Evolutionary conservation across 2,888 invertebrate genomes (phyloP).

Genomic region (Lucinisca nassula): DNA sequence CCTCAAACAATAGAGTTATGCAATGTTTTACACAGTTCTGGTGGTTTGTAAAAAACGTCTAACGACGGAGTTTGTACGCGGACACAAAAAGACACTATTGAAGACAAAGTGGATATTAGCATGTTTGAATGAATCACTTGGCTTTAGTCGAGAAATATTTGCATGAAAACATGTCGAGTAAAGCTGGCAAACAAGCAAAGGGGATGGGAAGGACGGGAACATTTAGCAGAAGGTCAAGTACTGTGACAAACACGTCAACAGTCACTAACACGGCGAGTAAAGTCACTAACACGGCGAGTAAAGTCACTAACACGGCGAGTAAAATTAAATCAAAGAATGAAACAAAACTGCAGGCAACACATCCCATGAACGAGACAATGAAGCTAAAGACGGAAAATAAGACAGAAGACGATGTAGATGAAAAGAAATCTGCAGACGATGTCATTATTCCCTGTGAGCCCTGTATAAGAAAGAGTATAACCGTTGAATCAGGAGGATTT

Average conservation of each 20-base stretch:
- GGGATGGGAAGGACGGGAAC: not conserved
- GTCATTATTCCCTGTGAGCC: not conserved
- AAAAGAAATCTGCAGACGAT: not conserved
- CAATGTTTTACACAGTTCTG: too few relatives aligned
- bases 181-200: not conserved
- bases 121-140: too few relatives aligned
- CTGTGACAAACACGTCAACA: not conserved
- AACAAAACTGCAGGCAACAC: not conserved
- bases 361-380: not conserved
- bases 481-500: not conserved
- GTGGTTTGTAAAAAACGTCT: too few relatives aligned
- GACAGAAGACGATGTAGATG: not conserved
- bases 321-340: not conserved
- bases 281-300: too few relatives aligned
- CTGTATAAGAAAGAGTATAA: not conserved
- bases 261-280: not conserved
- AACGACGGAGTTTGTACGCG: too few relatives aligned
- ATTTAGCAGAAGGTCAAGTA: not conserved
- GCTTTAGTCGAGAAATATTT: too few relatives aligned
- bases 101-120: too few relatives aligned
- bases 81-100: too few relatives aligned
- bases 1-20: too few relatives aligned
- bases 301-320: not conserved
- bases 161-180: not conserved
- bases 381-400: not conserved